Evolutionary conservation across 2,888 invertebrate species (phyloP).

Genomic region (Ptilodon capucinus): DNA sequence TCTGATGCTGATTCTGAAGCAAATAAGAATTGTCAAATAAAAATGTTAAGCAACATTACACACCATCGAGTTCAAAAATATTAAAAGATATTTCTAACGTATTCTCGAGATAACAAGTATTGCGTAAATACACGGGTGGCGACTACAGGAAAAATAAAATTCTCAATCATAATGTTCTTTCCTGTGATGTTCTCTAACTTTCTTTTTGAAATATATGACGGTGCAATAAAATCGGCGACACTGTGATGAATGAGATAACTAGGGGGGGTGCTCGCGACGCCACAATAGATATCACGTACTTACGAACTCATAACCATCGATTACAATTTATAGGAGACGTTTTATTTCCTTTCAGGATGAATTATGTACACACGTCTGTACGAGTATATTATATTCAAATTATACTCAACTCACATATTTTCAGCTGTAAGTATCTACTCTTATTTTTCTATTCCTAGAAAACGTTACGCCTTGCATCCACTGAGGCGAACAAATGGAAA

Average conservation of each 20-base stretch:
- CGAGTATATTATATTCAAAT: no score
- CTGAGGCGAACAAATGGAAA: no score
- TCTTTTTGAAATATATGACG: slow-evolving; percentile 31
- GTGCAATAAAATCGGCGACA: slow-evolving; percentile 53
- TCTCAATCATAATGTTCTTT: slow-evolving; percentile 16
- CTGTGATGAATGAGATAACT: slow-evolving; percentile 53
- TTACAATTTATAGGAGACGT: slow-evolving; percentile 62
- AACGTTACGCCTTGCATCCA: no score
- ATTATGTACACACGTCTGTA: no score
- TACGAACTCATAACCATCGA: slow-evolving; percentile 70
- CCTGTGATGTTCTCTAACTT: slow-evolving; percentile 22
- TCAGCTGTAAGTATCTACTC: no score
- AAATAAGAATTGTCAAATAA: no score
- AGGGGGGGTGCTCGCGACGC: slow-evolving; percentile 36
- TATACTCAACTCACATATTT: no score
- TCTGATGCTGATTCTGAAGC: no score
- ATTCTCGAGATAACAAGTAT: no score
- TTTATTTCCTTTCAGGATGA: slow-evolving; percentile 49
- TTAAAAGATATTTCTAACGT: neutral
- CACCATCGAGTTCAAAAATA: no score
- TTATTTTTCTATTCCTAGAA: no score
- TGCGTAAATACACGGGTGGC: slow-evolving; percentile 8
- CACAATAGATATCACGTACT: slow-evolving; percentile 70
- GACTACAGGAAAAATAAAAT: slow-evolving; percentile 12
- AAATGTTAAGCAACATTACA: neutral